Evolutionary conservation across 2,888 invertebrate species (phyloP), one percentile per base, ranked within the genome.

Genomic region (Chrysodeixis includens): DNA sequence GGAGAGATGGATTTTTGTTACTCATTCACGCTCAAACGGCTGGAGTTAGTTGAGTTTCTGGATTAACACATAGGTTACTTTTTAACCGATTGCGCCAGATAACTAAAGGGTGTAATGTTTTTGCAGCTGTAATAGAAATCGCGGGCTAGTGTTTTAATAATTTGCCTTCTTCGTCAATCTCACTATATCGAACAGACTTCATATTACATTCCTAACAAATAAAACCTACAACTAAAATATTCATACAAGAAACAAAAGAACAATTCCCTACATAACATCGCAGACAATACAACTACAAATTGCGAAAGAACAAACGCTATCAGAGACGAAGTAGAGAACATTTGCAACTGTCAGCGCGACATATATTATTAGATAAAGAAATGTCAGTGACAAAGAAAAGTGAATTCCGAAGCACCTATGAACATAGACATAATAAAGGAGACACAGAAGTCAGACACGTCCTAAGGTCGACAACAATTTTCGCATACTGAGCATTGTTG

Each of bases 401-500:
- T 82, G 81, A 87, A 84, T 87, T 80, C 77, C 74, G 60, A 79
- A 79, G 72, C 77, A 83, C 78, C 81, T 76, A 77, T 78, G 74
- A 70, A 77, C 78, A 77, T 62, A 75, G 71, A 74, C 75, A 78
- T 76, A 81, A 80, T 82, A 79, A 84, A 84, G 67, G n/a, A 78
- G 72, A 73, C 72, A 75, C 71, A 73, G 79, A 79, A 87, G 85
- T 87, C 85, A 86, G 84, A 83, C 90, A 88, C 89, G 89, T 88
- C 87, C 87, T 88, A 86, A 89, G 90, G 88, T 88, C 87, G 89
- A 87, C 89, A 89, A 90, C 90, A 89, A 89, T 90, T 90, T 90
- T 90, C 89, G 90, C 91, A 90, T 90, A 88, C 90, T 83, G 86
- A 90, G 83, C 90, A 89, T 90, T 89, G 90, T 87, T 86, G 85